These are phyloP conservation scores for Thymelicus sylvestris DNA, from an alignment of 2,888 invertebrate species.

Conservation along the genomic window DNA sequence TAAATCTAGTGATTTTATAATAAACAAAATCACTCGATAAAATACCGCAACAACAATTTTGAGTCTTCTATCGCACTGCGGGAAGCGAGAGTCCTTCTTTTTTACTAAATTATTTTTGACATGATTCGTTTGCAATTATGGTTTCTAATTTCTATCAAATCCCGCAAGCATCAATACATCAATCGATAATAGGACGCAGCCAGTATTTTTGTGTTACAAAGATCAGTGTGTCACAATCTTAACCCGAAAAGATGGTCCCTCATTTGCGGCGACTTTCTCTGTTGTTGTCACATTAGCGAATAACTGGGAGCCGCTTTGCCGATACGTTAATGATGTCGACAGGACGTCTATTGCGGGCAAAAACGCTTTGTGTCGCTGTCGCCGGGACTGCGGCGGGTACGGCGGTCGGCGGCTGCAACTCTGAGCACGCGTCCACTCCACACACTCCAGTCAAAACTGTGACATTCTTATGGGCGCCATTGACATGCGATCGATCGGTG, in stretches of 20 bases:
- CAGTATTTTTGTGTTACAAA: neutral
- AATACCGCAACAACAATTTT: too few species aligned
- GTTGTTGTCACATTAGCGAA: conserved; percentile 84
- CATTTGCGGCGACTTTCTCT: conserved; percentile 81
- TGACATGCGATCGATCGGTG: too few species aligned
- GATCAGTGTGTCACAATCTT: conserved; percentile 55
- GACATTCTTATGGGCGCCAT: too few species aligned
- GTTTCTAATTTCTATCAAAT: too few species aligned
- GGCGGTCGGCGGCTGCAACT: neutral
- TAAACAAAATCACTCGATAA: too few species aligned
- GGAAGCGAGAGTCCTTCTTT: too few species aligned
- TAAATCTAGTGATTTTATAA: too few species aligned
- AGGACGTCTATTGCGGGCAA: conserved; percentile 76
- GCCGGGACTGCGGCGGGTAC: conserved; percentile 26
- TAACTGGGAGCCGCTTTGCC: conserved; percentile 74
- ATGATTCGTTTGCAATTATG: too few species aligned
- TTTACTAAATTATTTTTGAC: too few species aligned
- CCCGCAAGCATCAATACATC: too few species aligned
- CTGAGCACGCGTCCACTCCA: conserved; percentile 43
- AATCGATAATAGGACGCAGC: too few species aligned
- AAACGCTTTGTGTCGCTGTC: conserved; percentile 62
- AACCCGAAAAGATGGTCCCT: conserved; percentile 75
- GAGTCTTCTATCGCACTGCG: too few species aligned
- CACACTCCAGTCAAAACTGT: conserved; percentile 13
- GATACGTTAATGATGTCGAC: conserved; percentile 83